Evolutionary conservation across 2,113 vertebrate genomes (phyloP).

Genomic region (Cyrtonyx montezumae): DNA sequence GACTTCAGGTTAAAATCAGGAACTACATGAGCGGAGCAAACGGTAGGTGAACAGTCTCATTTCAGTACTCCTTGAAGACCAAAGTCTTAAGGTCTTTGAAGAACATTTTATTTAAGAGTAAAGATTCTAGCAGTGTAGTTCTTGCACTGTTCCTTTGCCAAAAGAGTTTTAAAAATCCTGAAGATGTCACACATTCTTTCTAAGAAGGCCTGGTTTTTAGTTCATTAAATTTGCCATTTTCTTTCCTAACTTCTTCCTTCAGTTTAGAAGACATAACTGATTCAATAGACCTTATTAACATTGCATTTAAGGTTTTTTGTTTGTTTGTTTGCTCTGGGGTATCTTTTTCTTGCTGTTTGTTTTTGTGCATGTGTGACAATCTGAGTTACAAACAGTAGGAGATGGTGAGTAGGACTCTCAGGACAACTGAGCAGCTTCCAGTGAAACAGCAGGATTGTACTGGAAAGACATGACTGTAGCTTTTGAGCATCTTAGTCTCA

Average conservation of each 20-base stretch:
- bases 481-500: background rate
- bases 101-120: background rate
- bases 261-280: background rate
- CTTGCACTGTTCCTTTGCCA: background rate
- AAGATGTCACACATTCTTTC: background rate
- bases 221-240: background rate
- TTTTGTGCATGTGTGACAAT: background rate
- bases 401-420: background rate
- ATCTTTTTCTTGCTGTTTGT: background rate
- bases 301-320: background rate
- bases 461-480: background rate
- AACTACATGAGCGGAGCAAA: background rate
- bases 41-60: background rate
- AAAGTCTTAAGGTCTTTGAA: background rate
- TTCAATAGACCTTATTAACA: background rate
- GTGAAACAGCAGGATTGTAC: background rate
- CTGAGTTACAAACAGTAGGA: background rate
- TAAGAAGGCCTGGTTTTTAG: background rate
- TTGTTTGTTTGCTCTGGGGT: background rate
- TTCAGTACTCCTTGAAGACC: background rate
- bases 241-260: background rate
- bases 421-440: background rate
- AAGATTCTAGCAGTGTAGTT: background rate
- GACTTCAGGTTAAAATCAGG: background rate
- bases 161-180: background rate